Evolutionary conservation across 1,140 invertebrate species (phyloP).

Genomic region (Saccostrea cuccullata): DNA sequence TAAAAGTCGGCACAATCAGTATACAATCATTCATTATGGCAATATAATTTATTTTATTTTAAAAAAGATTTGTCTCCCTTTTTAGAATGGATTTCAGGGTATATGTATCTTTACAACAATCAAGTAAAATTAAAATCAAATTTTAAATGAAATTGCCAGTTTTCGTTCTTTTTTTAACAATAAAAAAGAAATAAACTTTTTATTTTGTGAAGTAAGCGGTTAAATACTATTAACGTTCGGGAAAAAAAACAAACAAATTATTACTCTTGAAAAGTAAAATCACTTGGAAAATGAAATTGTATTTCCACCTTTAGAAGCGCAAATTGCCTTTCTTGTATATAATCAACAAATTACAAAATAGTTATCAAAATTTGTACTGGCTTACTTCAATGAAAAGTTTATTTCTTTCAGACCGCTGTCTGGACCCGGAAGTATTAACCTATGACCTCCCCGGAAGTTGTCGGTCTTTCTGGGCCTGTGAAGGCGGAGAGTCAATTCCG

Average conservation of each 20-base stretch:
- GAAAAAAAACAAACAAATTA: neutral
- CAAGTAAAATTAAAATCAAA: neutral
- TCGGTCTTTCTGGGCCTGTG: conserved; percentile 61
- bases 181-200: conserved; percentile 36
- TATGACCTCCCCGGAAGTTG: conserved; percentile 57
- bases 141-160: neutral
- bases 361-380: neutral
- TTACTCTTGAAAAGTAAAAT: neutral
- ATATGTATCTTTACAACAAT: neutral
- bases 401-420: conserved; percentile 62
- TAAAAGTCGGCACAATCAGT: neutral
- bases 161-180: neutral
- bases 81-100: neutral
- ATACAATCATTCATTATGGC: neutral
- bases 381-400: conserved; percentile 51
- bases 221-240: neutral
- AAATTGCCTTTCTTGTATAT: conserved; percentile 26
- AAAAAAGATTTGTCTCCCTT: neutral
- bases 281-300: neutral
- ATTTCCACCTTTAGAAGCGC: neutral
- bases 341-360: neutral
- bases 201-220: conserved; percentile 30
- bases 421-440: conserved; percentile 41
- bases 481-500: conserved; percentile 53
- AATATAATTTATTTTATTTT: neutral